phyloP scores from a whole-genome alignment of 2,888 invertebrate species.

The Andrena hattorfiana region DNA sequence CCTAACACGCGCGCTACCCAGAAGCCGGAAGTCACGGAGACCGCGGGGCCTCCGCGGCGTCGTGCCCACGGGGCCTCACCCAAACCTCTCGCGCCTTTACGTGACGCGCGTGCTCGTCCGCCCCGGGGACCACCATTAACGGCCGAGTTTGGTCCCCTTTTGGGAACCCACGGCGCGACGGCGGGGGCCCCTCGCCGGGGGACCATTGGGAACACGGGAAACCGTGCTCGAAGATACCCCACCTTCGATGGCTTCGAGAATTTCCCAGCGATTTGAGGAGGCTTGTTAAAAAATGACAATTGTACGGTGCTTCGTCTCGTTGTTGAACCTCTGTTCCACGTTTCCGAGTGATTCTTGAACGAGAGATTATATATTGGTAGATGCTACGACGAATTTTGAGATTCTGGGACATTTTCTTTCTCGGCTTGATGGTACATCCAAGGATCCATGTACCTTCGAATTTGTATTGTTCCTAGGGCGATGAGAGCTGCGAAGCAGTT shows the following conservation, averaged over 20 bases:
- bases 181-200: not conserved
- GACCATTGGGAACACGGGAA: not conserved
- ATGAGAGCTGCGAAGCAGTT: not conserved
- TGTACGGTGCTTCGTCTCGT: not conserved
- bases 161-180: not conserved
- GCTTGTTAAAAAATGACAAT: no score
- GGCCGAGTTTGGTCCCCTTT: not conserved
- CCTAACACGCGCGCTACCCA: slow-evolving; percentile 55
- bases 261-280: no score
- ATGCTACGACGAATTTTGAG: no score
- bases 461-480: not conserved
- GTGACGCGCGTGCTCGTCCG: slow-evolving; percentile 33
- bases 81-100: slow-evolving; percentile 31
- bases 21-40: slow-evolving; percentile 79
- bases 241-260: no score
- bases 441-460: no score
- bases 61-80: slow-evolving; percentile 34
- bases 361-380: no score
- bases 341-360: no score
- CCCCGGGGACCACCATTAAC: slow-evolving; percentile 8
- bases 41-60: slow-evolving; percentile 40
- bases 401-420: not conserved
- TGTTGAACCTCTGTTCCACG: no score
- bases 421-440: no score
- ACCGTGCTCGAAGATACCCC: no score